Evolutionary conservation across 2,797 vertebrate genomes (phyloP).

Genomic region (Manis pentadactyla): DNA sequence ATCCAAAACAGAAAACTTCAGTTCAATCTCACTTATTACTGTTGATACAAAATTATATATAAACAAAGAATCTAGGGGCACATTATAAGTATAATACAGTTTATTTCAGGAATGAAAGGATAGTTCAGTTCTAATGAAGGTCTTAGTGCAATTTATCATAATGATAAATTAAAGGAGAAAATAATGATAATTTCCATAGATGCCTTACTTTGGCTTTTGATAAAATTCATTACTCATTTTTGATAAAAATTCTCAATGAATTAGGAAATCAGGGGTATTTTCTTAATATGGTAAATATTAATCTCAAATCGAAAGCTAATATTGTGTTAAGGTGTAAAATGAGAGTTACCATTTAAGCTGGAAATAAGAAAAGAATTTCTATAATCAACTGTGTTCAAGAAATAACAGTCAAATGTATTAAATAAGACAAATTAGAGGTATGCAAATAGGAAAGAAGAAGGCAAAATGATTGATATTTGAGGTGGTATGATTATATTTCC

Average conservation of each 20-base stretch:
- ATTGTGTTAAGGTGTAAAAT: slow-evolving; percentile 15
- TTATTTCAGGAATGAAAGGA: slow-evolving; percentile 16
- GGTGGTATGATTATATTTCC: neutral
- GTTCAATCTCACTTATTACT: neutral
- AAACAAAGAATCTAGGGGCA: neutral
- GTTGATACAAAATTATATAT: neutral
- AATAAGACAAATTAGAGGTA: neutral
- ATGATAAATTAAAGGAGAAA: slow-evolving; percentile 31
- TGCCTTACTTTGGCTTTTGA: neutral
- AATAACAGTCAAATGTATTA: neutral
- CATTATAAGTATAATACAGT: neutral
- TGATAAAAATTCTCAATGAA: slow-evolving; percentile 14
- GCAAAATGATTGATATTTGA: neutral
- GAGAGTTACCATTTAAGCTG: neutral
- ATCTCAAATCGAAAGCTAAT: neutral
- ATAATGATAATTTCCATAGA: neutral
- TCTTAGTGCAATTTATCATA: neutral
- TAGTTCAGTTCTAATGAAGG: neutral
- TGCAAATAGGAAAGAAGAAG: neutral
- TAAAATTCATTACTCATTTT: neutral
- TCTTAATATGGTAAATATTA: neutral
- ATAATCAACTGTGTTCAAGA: neutral
- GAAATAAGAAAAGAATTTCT: neutral
- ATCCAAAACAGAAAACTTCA: neutral
- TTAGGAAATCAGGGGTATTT: neutral